These are phyloP conservation scores for Alethe diademata DNA, from an alignment of 2,113 vertebrate genomes.

Conservation along the genomic window DNA sequence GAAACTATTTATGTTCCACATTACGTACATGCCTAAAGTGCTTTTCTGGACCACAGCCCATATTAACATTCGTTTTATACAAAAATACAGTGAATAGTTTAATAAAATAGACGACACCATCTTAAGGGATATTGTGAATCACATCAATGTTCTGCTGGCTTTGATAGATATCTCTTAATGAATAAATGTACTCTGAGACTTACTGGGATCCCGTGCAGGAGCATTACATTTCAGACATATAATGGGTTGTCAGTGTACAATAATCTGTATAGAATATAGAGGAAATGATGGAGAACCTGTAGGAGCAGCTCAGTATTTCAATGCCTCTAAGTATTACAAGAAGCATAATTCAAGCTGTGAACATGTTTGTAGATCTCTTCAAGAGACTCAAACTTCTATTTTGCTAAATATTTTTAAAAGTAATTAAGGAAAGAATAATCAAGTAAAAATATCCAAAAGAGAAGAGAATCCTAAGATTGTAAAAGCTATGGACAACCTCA, in stretches of 20 bases:
- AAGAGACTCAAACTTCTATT: background rate
- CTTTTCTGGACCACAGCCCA: constrained; percentile 54
- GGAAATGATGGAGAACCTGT: background rate
- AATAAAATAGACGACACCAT: constrained; percentile 64
- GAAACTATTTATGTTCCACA: constrained; percentile 30
- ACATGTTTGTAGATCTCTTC: background rate
- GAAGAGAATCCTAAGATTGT: background rate
- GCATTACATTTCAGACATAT: background rate
- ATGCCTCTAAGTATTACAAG: background rate
- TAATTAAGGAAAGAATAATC: background rate
- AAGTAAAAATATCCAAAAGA: background rate
- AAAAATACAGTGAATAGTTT: constrained; percentile 25
- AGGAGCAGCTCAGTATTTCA: background rate
- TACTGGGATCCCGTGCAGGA: background rate
- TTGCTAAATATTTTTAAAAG: background rate
- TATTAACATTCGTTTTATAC: constrained; percentile 13
- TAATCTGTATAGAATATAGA: background rate
- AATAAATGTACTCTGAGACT: background rate
- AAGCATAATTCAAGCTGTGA: background rate
- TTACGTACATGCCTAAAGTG: constrained; percentile 49
- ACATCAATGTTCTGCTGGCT: background rate
- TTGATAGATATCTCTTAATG: background rate
- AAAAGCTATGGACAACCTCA: background rate
- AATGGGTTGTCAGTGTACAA: background rate
- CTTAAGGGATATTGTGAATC: constrained; percentile 63